Conservation (phyloP, 2,888 invertebrate genomes). For the Lepidochrysops patricia region DNA sequence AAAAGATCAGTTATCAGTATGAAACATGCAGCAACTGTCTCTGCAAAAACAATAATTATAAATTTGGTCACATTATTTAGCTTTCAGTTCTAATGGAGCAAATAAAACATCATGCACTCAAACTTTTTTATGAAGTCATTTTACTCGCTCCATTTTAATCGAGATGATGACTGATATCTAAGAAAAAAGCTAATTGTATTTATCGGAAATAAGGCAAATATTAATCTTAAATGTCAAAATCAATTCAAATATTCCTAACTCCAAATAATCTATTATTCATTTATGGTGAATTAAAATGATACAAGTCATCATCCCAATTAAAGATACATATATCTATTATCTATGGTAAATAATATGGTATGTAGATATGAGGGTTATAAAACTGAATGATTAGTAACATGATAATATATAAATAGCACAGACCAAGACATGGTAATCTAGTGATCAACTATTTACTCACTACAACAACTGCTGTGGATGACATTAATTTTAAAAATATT, state of each 20-base stretch:
- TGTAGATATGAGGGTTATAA: background rate
- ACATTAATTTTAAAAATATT: conserved; percentile 15
- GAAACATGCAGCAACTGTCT: background rate
- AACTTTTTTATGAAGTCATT: background rate
- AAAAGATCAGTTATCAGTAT: background rate
- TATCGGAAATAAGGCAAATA: too few relatives aligned
- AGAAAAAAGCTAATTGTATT: background rate
- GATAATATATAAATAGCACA: background rate
- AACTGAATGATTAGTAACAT: background rate
- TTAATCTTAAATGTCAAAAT: too few relatives aligned
- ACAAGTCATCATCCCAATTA: background rate
- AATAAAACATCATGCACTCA: background rate
- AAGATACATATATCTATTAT: background rate
- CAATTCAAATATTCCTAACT: background rate
- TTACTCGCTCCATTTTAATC: background rate
- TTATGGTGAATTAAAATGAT: background rate
- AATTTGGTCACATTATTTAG: background rate
- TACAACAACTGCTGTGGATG: background rate
- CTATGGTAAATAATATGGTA: background rate
- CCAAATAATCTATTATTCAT: background rate
- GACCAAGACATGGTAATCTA: background rate
- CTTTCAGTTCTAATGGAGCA: background rate
- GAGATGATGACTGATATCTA: background rate
- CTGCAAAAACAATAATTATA: background rate
- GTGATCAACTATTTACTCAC: background rate